Conservation (phyloP, 2,113 vertebrate genomes). For the Corydoras maculifer region DNA sequence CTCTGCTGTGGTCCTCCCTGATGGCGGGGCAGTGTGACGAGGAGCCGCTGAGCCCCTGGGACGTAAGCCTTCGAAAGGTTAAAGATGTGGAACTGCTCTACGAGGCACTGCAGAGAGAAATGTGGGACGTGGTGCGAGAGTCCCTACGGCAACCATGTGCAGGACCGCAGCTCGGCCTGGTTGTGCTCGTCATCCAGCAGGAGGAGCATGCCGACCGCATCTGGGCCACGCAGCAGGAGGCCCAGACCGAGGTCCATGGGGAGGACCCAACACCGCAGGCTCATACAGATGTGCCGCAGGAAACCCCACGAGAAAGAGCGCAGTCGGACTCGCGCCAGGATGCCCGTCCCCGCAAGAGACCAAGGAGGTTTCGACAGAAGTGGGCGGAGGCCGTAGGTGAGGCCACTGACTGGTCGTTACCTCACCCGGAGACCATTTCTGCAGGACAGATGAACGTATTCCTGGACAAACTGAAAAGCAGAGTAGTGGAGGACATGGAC, state of each 20-base stretch:
- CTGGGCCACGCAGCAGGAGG: constrained; percentile 53
- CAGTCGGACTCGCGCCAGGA: not conserved
- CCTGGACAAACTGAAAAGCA: constrained; percentile 66
- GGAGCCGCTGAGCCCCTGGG: constrained; percentile 51
- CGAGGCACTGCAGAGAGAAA: constrained; percentile 77
- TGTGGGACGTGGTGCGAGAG: constrained; percentile 79
- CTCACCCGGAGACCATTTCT: constrained; percentile 61
- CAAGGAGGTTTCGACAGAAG: constrained; percentile 61
- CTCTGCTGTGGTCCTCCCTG: constrained; percentile 32
- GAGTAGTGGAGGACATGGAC: constrained; percentile 74
- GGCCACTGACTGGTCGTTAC: constrained; percentile 70
- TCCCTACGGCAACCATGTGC: constrained; percentile 68
- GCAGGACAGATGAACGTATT: constrained; percentile 60
- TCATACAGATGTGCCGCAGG: constrained; percentile 35
- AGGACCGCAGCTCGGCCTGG: constrained; percentile 68
- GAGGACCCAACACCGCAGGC: not conserved
- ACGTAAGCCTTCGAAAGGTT: constrained; percentile 66
- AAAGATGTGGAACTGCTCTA: constrained; percentile 84
- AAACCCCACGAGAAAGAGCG: constrained; percentile 7
- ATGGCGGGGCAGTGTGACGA: constrained; percentile 41
- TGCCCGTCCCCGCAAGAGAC: constrained; percentile 52
- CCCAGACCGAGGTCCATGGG: constrained; percentile 39
- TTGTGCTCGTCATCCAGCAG: constrained; percentile 78
- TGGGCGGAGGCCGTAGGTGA: constrained; percentile 74
- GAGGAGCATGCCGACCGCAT: constrained; percentile 73